phyloP scores from a whole-genome alignment of 2,113 vertebrate species.

The Pimephales promelas region DNA sequence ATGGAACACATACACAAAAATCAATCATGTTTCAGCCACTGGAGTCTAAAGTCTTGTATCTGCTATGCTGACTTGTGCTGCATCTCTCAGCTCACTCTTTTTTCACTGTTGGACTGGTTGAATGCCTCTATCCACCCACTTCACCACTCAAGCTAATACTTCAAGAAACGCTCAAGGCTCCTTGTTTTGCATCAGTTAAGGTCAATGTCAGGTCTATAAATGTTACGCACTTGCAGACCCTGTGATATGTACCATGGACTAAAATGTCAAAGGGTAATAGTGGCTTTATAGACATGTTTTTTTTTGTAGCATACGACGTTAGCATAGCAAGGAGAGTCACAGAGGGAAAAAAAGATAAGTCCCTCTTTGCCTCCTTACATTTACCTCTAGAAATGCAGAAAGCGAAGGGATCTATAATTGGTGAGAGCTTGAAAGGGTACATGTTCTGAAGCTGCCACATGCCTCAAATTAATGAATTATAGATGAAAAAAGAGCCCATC shows the following conservation, averaged over 20 bases:
- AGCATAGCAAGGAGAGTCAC: neutral
- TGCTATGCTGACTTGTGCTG: neutral
- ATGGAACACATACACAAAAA: neutral
- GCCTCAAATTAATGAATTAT: constrained; percentile 66
- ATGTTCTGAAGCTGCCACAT: constrained; percentile 60
- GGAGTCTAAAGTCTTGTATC: neutral
- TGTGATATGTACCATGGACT: constrained; percentile 19
- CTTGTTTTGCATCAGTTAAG: neutral
- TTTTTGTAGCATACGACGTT: constrained; percentile 22
- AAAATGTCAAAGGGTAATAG: constrained; percentile 40
- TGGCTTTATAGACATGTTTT: constrained; percentile 28
- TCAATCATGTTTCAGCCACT: neutral
- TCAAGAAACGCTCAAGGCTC: constrained; percentile 14
- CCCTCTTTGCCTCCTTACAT: constrained; percentile 24
- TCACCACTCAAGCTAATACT: neutral
- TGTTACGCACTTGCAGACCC: neutral
- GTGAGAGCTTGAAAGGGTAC: constrained; percentile 64
- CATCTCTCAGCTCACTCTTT: neutral
- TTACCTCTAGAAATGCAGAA: constrained; percentile 44
- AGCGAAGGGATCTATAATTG: constrained; percentile 62
- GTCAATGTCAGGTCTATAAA: constrained; percentile 1
- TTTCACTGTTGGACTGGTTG: neutral
- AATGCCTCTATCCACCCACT: neutral
- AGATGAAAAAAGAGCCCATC: constrained; percentile 64
- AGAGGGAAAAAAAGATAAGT: neutral